Percentiles rank a stretch among this genome's conserved stretches.
These are phyloP conservation scores for Galerucella pusilla DNA, from an alignment of 2,888 invertebrate species.

Conservation along the genomic window DNA sequence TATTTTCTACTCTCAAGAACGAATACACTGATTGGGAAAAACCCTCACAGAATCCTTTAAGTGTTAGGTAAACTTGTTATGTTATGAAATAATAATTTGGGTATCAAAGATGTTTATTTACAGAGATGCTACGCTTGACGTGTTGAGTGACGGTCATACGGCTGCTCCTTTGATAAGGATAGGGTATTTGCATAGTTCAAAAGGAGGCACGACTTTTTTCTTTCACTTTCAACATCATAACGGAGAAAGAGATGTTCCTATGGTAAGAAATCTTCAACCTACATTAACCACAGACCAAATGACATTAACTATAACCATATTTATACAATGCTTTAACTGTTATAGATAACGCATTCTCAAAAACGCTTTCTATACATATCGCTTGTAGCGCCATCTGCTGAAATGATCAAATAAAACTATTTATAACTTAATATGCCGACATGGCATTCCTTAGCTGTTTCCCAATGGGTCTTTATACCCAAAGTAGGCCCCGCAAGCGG, in stretches of 20 bases:
- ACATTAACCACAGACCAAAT: too few species aligned
- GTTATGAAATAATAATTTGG: neutral
- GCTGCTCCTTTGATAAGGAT: slow-evolving; percentile 86
- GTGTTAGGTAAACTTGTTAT: slow-evolving; percentile 66
- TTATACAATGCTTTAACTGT: too few species aligned
- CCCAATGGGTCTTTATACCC: too few species aligned
- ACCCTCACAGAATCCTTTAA: slow-evolving; percentile 86
- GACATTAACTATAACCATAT: too few species aligned
- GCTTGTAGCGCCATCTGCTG: too few species aligned
- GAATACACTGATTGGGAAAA: slow-evolving; percentile 98
- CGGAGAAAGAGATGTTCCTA: slow-evolving; percentile 76
- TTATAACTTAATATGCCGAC: too few species aligned
- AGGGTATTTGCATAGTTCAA: slow-evolving; percentile 82
- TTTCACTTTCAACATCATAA: slow-evolving; percentile 89
- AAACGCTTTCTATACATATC: too few species aligned
- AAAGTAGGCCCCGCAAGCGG: too few species aligned
- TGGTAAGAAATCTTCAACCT: slow-evolving; percentile 65
- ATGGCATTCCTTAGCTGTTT: too few species aligned
- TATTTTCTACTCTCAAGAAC: slow-evolving; percentile 90
- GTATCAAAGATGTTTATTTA: neutral
- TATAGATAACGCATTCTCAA: too few species aligned
- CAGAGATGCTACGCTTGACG: slow-evolving; percentile 85
- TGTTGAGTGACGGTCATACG: slow-evolving; percentile 92
- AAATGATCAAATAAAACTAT: too few species aligned
- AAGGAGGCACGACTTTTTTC: slow-evolving; percentile 86